Base-by-base conservation (phyloP, 2,797 vertebrate genomes). In the Betta splendens region DNA sequence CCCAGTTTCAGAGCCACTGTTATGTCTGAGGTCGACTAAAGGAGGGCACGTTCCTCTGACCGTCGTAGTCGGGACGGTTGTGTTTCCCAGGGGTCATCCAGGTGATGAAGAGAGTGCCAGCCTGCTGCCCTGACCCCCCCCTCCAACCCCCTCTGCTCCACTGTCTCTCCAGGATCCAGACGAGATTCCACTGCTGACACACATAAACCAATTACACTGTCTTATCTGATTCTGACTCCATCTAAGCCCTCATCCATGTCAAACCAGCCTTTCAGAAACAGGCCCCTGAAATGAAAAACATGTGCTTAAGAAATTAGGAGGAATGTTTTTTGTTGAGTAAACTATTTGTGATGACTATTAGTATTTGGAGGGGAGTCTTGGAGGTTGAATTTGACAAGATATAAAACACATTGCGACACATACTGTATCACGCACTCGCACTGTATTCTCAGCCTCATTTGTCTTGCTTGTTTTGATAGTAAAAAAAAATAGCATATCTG, bases 121-220 rank as follows among this genome's bases (percentile, higher is more conserved):
- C 72, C 63, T 28, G 1, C 67, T 33, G 17, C 45, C 66, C n/a
- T n/a, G n/a, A n/a, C n/a, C n/a, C n/a, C n/a, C n/a, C n/a, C n/a
- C n/a, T 29, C n/a, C 74, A 64, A 61, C 47, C 58, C 71, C 61
- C 38, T 61, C 64, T 47, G 15, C 71, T 80, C 60, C 52, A 39
- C 74, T 69, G 77, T 84, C 74, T 84, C 77, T 80, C 43, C 62
- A 56, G 73, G 73, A 75, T 58, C 78, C 76, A 88, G 83, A 89
- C 84, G 67, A 73, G 85, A 89, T 87, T 90, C 87, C 88, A 81
- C 77, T 83, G 81, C 83, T 89, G 86, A 90, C 89, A 89, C 82
- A 84, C 86, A 86, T 90, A 91, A 91, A 90, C 79, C 84, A 89
- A 89, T 91, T 89, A 89, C 71, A 77, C 71, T 53, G 68, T 83